phyloP scores from a whole-genome alignment of 2,113 vertebrate species.

The Xenopus borealis region DNA sequence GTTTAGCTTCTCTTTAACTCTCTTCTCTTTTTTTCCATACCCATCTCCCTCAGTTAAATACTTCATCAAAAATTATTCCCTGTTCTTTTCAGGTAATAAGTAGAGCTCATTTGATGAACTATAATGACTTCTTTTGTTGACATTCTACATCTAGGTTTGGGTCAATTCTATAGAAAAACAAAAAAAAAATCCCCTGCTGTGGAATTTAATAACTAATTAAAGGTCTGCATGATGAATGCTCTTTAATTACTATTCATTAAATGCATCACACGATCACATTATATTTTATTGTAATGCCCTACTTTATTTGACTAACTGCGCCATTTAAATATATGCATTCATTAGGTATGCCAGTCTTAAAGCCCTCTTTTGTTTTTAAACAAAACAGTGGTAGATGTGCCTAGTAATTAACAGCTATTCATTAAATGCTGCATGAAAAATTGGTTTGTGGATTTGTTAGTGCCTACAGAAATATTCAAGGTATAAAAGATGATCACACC shows the following conservation, averaged over 20 bases:
- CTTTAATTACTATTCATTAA: constrained; percentile 6
- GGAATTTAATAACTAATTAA: neutral
- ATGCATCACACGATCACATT: neutral
- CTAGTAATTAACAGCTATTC: neutral
- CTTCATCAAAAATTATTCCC: no score
- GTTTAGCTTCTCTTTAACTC: no score
- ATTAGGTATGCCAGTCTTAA: neutral
- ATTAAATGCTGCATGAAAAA: neutral
- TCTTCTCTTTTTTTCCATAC: no score
- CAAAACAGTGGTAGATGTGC: neutral
- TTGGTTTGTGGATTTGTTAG: neutral
- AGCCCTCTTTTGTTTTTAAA: neutral
- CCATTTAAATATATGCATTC: neutral
- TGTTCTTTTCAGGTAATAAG: no score
- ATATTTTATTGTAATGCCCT: neutral
- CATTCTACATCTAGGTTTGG: neutral
- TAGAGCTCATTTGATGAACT: no score
- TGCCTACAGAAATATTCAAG: neutral
- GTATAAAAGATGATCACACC: neutral
- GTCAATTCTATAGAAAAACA: neutral
- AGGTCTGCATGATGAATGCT: neutral
- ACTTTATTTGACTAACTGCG: neutral
- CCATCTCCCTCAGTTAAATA: no score
- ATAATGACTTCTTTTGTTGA: neutral
- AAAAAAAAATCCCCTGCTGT: neutral